These are phyloP conservation scores for Actinostola sp. DNA, from an alignment of 92 coral and sea anemone genomes.

Conservation along the genomic window DNA sequence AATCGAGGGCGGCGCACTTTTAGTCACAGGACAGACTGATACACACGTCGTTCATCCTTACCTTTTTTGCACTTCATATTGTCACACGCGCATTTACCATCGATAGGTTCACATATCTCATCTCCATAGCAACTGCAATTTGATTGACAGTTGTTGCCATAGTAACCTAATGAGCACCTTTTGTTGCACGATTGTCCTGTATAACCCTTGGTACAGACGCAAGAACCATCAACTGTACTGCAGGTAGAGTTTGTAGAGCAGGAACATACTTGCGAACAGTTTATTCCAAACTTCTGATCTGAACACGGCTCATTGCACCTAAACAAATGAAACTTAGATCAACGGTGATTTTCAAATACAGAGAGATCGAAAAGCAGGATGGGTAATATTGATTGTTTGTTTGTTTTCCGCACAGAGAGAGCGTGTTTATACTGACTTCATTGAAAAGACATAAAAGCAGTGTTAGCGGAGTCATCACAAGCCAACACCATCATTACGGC, in stretches of 20 bases:
- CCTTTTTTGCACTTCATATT: slow-evolving; percentile 7
- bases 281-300: slow-evolving; percentile 49
- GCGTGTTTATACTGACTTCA: too few species aligned
- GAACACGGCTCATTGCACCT: slow-evolving; percentile 64
- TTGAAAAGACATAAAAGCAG: too few species aligned
- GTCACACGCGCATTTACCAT: slow-evolving; percentile 71
- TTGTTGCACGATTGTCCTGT: slow-evolving; percentile 70
- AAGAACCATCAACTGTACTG: slow-evolving; percentile 7
- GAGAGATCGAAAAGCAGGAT: too few species aligned
- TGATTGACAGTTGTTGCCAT: slow-evolving; percentile 27
- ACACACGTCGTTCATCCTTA: slow-evolving; percentile 19
- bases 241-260: slow-evolving; percentile 30
- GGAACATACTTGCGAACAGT: slow-evolving; percentile 43
- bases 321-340: background rate
- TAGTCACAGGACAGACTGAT: too few species aligned
- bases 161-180: slow-evolving; percentile 73
- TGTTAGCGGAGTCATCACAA: too few species aligned
- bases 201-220: slow-evolving; percentile 53
- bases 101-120: slow-evolving; percentile 22
- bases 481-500: too few species aligned
- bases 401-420: too few species aligned
- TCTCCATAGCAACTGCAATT: slow-evolving; percentile 20
- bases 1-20: too few species aligned
- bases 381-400: too few species aligned
- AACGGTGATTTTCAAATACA: background rate